Conservation (phyloP, 1,140 invertebrate species). For the Apolygus lucorum region DNA sequence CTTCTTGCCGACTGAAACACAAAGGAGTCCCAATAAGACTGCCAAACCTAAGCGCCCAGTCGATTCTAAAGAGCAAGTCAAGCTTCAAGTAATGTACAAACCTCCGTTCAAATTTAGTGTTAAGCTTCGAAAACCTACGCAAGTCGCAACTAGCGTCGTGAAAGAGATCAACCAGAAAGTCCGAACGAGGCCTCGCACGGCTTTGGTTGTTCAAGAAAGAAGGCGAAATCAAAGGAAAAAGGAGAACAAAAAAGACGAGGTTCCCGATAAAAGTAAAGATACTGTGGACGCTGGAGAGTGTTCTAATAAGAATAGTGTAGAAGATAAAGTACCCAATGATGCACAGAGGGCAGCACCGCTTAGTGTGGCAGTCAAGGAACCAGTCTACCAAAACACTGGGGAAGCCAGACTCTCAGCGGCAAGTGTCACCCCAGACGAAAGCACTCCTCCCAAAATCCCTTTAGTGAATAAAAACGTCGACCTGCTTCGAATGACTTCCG, state of each 20-base stretch:
- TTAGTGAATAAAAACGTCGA: slow-evolving; percentile 26
- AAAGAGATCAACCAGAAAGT: slow-evolving; percentile 32
- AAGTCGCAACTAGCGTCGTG: slow-evolving; percentile 32
- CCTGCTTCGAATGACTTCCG: slow-evolving; percentile 33
- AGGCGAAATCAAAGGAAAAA: slow-evolving; percentile 26
- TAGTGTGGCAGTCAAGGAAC: slow-evolving; percentile 20
- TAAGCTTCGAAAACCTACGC: slow-evolving; percentile 49
- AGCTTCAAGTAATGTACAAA: slow-evolving; percentile 74
- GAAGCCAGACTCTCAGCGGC: background rate
- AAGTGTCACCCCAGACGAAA: slow-evolving; percentile 1
- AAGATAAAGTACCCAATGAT: slow-evolving; percentile 11
- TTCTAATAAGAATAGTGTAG: slow-evolving; percentile 7
- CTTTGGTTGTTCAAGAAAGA: slow-evolving; percentile 27
- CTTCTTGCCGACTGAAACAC: slow-evolving; percentile 35
- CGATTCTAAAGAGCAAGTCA: slow-evolving; percentile 50
- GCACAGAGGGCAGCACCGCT: slow-evolving; percentile 18
- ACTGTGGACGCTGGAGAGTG: slow-evolving; percentile 15
- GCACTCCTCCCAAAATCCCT: background rate
- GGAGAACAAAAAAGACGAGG: slow-evolving; percentile 14
- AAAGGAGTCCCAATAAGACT: slow-evolving; percentile 20
- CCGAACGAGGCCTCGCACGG: slow-evolving; percentile 25
- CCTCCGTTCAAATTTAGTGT: slow-evolving; percentile 76
- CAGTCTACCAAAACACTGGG: slow-evolving; percentile 27
- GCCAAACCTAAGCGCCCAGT: slow-evolving; percentile 21
- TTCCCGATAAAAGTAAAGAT: slow-evolving; percentile 7